Conservation (phyloP, 2,888 invertebrate genomes). For the Monopis laevigella region DNA sequence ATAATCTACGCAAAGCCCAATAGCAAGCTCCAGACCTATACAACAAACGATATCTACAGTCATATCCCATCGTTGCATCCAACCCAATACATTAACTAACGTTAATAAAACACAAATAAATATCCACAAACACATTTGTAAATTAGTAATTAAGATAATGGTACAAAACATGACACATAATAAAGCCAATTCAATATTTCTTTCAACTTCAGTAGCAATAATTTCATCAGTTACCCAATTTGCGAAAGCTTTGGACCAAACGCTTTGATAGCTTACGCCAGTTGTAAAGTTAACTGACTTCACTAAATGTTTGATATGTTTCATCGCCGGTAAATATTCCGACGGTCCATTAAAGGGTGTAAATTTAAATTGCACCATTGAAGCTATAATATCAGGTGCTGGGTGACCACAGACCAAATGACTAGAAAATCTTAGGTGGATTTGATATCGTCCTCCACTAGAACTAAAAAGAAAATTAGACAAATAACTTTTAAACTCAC, state of each 20-base stretch:
- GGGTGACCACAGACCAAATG: conserved; percentile 70
- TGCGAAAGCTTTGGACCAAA: conserved; percentile 77
- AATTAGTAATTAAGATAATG: conserved; percentile 76
- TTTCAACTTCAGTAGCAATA: conserved; percentile 77
- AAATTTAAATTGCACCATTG: conserved; percentile 73
- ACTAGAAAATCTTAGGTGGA: conserved; percentile 71
- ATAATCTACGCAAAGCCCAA: conserved; percentile 86
- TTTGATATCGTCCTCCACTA: conserved; percentile 73
- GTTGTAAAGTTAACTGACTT: conserved; percentile 66
- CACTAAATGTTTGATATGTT: conserved; percentile 65
- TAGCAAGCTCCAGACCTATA: conserved; percentile 81
- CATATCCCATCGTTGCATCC: conserved; percentile 83
- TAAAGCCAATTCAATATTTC: conserved; percentile 79
- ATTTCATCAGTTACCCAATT: conserved; percentile 83
- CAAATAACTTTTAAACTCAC: conserved; percentile 69
- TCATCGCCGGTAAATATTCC: conserved; percentile 80
- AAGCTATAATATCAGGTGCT: conserved; percentile 66
- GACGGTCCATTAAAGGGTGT: conserved; percentile 68
- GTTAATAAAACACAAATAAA: conserved; percentile 79
- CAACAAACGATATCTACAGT: conserved; percentile 85
- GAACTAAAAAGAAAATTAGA: conserved; percentile 77
- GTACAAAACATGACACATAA: conserved; percentile 84
- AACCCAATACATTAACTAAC: conserved; percentile 77
- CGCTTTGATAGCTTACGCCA: conserved; percentile 70
- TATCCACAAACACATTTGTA: conserved; percentile 82